These are phyloP conservation scores for Linnaemya vulpina DNA, from an alignment of 2,888 invertebrate genomes.

Conservation along the genomic window DNA sequence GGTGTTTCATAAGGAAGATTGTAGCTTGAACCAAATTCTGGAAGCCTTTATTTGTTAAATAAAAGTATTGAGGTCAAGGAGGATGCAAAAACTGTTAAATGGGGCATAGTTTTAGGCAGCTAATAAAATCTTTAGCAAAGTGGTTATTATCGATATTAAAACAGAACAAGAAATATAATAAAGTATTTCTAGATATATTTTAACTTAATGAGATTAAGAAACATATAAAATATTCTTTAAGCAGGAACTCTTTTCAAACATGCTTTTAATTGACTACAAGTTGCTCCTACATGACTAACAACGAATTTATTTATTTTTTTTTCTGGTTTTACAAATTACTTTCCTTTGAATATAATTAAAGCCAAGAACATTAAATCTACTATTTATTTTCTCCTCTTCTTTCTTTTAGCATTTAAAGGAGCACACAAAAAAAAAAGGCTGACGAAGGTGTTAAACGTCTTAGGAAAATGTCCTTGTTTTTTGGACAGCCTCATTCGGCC, in stretches of 20 bases:
- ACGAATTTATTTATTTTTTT: too few relatives aligned
- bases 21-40: too few relatives aligned
- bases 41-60: too few relatives aligned
- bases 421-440: not conserved
- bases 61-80: too few relatives aligned
- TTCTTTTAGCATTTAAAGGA: too few relatives aligned
- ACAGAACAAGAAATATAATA: too few relatives aligned
- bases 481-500: conserved; percentile 68
- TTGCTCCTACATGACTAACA: too few relatives aligned
- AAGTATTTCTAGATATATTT: too few relatives aligned
- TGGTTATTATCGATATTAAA: too few relatives aligned
- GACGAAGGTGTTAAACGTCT: not conserved
- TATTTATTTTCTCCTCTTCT: not conserved
- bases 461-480: conserved; percentile 63
- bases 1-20: too few relatives aligned
- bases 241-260: not conserved
- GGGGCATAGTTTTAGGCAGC: not conserved
- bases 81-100: not conserved
- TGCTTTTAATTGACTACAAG: not conserved
- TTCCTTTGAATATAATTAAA: not conserved
- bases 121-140: too few relatives aligned
- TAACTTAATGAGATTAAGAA: not conserved
- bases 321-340: too few relatives aligned
- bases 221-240: not conserved
- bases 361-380: not conserved